These are phyloP conservation scores for Neotoxoptera formosana DNA, from an alignment of 1,140 invertebrate species.

Conservation along the genomic window DNA sequence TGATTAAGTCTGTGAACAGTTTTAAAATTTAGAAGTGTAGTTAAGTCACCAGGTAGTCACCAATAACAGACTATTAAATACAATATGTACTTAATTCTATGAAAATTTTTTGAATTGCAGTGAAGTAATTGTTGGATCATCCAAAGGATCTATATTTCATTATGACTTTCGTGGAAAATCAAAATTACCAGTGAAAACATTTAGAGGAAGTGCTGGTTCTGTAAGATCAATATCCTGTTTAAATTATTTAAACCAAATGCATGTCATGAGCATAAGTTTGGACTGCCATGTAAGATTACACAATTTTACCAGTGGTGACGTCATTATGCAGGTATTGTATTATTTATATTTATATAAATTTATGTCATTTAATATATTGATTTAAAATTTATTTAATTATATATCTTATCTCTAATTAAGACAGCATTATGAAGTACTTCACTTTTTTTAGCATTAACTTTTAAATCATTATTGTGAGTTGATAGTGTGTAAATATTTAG, in stretches of 20 bases:
- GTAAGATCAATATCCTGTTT: conserved; percentile 18
- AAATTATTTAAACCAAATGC: not conserved
- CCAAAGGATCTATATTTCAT: conserved; percentile 39
- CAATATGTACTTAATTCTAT: not conserved
- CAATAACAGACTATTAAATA: not conserved
- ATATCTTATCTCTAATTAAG: too few relatives aligned
- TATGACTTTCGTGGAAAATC: conserved; percentile 50
- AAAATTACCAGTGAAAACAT: conserved; percentile 41
- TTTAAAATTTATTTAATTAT: too few relatives aligned
- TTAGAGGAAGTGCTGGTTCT: conserved; percentile 40
- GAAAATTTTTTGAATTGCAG: conserved; percentile 12
- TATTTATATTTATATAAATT: too few relatives aligned
- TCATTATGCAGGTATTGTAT: conserved; percentile 3
- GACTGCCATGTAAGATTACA: conserved; percentile 32
- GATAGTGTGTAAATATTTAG: too few relatives aligned
- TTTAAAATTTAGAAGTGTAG: too few relatives aligned
- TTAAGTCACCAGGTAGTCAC: too few relatives aligned
- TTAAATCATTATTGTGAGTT: too few relatives aligned
- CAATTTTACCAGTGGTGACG: not conserved
- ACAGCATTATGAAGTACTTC: too few relatives aligned
- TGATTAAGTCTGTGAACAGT: too few relatives aligned
- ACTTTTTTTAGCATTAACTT: too few relatives aligned
- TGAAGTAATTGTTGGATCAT: conserved; percentile 34
- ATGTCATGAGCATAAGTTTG: conserved; percentile 44
- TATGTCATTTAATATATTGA: too few relatives aligned